phyloP scores from a whole-genome alignment of 2,113 vertebrate genomes.

The Plotosus lineatus region DNA sequence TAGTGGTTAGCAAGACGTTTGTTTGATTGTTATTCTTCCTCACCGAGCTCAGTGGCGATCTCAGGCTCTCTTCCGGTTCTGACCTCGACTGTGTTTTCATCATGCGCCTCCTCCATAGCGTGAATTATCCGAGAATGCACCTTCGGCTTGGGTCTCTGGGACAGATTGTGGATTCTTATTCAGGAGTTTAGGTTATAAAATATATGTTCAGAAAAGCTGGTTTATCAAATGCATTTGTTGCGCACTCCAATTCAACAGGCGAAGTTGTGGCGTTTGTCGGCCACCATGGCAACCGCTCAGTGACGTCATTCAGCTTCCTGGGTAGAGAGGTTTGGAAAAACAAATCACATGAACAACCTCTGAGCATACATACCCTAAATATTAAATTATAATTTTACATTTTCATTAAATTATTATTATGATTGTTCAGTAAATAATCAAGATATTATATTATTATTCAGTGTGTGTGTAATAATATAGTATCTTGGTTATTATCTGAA shows the following conservation, averaged over 20 bases:
- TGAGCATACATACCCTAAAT: too few species aligned
- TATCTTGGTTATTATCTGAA: too few species aligned
- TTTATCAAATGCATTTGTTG: not conserved
- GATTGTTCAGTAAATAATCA: too few species aligned
- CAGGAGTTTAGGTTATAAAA: too few species aligned
- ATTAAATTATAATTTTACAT: too few species aligned
- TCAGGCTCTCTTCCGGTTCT: not conserved
- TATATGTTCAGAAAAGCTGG: not conserved
- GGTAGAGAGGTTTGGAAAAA: not conserved
- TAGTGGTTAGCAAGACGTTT: not conserved
- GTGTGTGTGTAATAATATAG: too few species aligned
- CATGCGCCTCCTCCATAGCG: not conserved
- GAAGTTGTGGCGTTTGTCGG: constrained; percentile 50
- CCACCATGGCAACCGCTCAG: constrained; percentile 50
- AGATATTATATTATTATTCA: too few species aligned
- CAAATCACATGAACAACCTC: too few species aligned
- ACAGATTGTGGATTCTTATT: not conserved
- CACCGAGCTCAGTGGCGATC: not conserved
- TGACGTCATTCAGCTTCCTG: constrained; percentile 29
- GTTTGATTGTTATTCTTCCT: not conserved
- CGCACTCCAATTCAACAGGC: not conserved
- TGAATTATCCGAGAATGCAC: not conserved
- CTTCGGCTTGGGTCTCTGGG: constrained; percentile 25
- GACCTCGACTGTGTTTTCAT: not conserved
- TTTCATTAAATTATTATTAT: too few species aligned